Percentiles rank a stretch among this genome's conserved stretches.
phyloP scores from a whole-genome alignment of 2,113 vertebrate genomes.

The Cryptotis parvus region DNA sequence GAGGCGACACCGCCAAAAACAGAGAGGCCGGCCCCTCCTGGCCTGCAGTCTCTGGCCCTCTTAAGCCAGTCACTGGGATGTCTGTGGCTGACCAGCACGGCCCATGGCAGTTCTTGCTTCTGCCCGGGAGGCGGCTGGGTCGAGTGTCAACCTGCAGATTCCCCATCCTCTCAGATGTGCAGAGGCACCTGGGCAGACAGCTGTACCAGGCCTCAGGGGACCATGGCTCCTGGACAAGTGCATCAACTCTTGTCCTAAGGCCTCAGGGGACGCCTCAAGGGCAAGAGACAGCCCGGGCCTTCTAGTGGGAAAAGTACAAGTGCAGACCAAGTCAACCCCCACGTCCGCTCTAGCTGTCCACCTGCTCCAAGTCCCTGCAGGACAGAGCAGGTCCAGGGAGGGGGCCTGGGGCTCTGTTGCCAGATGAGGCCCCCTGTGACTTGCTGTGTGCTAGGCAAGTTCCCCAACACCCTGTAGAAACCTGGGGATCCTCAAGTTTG shows the following conservation, averaged over 20 bases:
- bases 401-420: neutral
- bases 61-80: neutral
- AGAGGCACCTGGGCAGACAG: slow-evolving; percentile 62
- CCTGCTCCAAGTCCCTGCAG: slow-evolving; percentile 12
- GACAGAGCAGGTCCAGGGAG: neutral
- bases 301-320: slow-evolving; percentile 76
- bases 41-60: neutral
- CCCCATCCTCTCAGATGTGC: slow-evolving; percentile 60
- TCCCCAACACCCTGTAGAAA: slow-evolving; percentile 6
- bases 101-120: neutral
- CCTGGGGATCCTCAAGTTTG: neutral
- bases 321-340: slow-evolving; percentile 47
- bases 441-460: neutral
- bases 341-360: neutral
- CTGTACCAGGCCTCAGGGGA: slow-evolving; percentile 68
- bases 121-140: slow-evolving; percentile 29
- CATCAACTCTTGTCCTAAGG: neutral
- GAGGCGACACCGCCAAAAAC: no score
- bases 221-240: slow-evolving; percentile 1
- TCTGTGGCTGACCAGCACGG: neutral
- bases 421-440: neutral
- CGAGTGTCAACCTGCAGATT: slow-evolving; percentile 50
- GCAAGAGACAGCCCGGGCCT: slow-evolving; percentile 45
- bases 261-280: slow-evolving; percentile 61
- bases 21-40: no score